phyloP scores from a whole-genome alignment of 2,888 invertebrate species.

The Caradrina clavipalpis region DNA sequence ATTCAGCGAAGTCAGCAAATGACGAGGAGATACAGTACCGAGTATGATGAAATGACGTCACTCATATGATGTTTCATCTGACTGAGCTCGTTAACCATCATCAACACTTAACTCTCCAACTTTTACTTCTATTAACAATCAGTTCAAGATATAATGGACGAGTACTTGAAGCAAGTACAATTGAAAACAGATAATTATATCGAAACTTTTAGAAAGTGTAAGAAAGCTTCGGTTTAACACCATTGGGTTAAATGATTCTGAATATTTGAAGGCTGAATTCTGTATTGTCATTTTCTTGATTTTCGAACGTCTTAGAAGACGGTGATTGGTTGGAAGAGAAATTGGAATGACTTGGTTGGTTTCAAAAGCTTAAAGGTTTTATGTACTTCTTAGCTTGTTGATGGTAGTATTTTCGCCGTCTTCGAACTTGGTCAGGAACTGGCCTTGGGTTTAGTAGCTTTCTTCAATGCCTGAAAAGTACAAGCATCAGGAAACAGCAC shows the following conservation, averaged over 20 bases:
- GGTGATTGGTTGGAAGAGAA: slow-evolving; percentile 30
- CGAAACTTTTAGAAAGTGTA: slow-evolving; percentile 61
- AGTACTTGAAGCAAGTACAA: slow-evolving; percentile 29
- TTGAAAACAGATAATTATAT: slow-evolving; percentile 55
- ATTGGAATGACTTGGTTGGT: slow-evolving; percentile 16
- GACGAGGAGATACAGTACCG: not conserved
- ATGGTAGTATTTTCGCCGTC: no score
- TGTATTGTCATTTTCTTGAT: slow-evolving; percentile 37
- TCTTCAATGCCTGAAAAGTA: no score
- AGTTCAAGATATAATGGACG: slow-evolving; percentile 24
- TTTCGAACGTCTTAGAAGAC: not conserved
- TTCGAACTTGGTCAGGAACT: no score
- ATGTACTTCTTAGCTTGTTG: no score
- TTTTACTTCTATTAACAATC: slow-evolving; percentile 56
- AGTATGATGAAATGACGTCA: not conserved
- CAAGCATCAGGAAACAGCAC: no score
- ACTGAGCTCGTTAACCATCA: slow-evolving; percentile 24
- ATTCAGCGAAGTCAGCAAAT: slow-evolving; percentile 20
- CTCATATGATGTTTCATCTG: slow-evolving; percentile 36
- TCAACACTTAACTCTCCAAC: slow-evolving; percentile 30
- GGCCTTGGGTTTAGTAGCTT: no score
- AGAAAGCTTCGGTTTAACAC: slow-evolving; percentile 41
- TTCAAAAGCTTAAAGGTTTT: not conserved
- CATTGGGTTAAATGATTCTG: slow-evolving; percentile 42
- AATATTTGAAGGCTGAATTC: slow-evolving; percentile 28